Percentiles rank a stretch among this genome's conserved stretches.
These are phyloP conservation scores for Pomatorhinus ruficollis DNA, from an alignment of 2,113 vertebrate species.

Conservation along the genomic window DNA sequence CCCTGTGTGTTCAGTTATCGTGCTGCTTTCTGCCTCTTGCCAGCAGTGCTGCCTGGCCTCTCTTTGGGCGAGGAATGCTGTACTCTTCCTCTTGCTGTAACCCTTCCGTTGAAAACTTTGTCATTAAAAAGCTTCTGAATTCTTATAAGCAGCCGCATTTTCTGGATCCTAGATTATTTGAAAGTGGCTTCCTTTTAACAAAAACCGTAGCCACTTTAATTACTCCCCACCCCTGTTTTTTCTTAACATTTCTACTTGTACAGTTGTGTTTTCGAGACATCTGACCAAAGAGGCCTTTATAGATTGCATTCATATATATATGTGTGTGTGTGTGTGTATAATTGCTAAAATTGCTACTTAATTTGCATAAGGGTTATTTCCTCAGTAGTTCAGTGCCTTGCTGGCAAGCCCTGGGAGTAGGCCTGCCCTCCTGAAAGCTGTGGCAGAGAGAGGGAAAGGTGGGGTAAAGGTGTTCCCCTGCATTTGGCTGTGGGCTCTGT, in stretches of 20 bases:
- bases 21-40: background rate
- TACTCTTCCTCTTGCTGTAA: background rate
- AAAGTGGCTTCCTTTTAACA: background rate
- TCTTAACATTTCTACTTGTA: background rate
- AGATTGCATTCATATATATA: background rate
- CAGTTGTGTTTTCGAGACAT: background rate
- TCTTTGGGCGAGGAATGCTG: background rate
- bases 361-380: background rate
- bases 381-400: background rate
- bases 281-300: background rate
- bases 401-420: background rate
- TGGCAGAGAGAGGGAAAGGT: background rate
- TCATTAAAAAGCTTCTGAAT: background rate
- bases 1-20: background rate
- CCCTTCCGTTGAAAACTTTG: background rate
- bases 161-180: background rate
- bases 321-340: accelerated
- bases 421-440: accelerated
- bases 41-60: accelerated
- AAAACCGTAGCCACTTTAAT: background rate
- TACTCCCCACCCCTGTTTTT: background rate
- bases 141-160: background rate
- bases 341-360: background rate
- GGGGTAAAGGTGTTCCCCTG: background rate
- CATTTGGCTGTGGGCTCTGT: accelerated